Evolutionary conservation across 2,888 invertebrate genomes (phyloP), one percentile per base, ranked within the genome.

Genomic region (Acanthacorydalis orientalis): DNA sequence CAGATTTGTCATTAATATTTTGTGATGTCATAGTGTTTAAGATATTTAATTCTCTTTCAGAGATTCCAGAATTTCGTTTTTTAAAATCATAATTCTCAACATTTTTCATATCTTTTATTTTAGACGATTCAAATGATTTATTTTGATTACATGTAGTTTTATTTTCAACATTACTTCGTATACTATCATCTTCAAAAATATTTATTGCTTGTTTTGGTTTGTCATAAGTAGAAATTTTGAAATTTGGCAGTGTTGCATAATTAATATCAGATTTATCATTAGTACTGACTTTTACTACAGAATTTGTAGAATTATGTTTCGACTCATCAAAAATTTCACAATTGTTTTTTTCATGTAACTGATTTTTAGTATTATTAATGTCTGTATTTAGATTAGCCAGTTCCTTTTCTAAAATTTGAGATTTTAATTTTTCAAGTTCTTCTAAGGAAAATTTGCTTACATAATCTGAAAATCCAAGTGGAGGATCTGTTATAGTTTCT

Each of bases 141-240:
- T 37, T 37, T 37, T 9, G 10, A 37, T 14, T 37, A 37, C 14
- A 6, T 10, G 10, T 9, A 12, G 37, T 9, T 37, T 53, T 52
- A 46, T 51, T 52, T 43, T 59, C 58, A 4, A 57, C 56, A 53
- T 62, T 67, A 51, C 65, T 66, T 49, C 64, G 54, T 38, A 67
- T 57, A 10, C 64, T 66, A 46, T 67, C 67, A 49, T 67, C 67
- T 53, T 67, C 67, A 52, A 65, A 67, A 12, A 67, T 65, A 49
- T 64, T 64, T 32, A 67, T 62, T 53, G 63, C 65, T 49, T 62
- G 63, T 47, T 55, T 55, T 4, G 65, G 63, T 44, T 59, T 59
- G 49, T 67, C 62, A 53, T 67, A 67, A 1, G 67, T 65, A 1
- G 67, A 63, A 51, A 67, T 65, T 57, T 65, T 64, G 53, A 67